Conservation (phyloP, 2,113 vertebrate genomes). For the Cynopterus brachyotis region DNA sequence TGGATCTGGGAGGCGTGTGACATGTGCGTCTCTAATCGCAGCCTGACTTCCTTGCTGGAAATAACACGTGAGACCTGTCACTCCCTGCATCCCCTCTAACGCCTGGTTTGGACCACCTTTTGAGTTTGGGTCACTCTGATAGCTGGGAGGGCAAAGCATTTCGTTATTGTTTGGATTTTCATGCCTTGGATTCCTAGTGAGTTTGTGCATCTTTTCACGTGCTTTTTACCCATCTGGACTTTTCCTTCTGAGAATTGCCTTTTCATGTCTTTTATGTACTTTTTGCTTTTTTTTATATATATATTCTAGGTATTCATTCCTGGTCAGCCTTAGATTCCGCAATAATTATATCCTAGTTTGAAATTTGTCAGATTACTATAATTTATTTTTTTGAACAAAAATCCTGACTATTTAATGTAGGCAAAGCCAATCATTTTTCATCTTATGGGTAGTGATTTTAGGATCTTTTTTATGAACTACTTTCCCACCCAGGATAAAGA, state of each 20-base stretch:
- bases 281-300: constrained; percentile 5
- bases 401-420: not conserved
- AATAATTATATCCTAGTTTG: not conserved
- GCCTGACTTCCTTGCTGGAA: not conserved
- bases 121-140: not conserved
- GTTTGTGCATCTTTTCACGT: not conserved
- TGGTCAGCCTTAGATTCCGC: not conserved
- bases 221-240: not conserved
- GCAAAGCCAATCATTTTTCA: not conserved
- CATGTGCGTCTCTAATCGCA: not conserved
- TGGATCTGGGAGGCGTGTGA: not conserved
- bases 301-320: not conserved
- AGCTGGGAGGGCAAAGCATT: not conserved
- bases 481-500: not conserved
- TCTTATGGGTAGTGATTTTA: not conserved
- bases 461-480: not conserved
- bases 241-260: not conserved
- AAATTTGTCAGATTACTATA: not conserved
- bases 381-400: not conserved
- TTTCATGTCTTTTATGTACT: not conserved
- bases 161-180: not conserved
- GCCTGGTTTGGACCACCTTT: not conserved
- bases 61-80: not conserved
- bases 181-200: not conserved
- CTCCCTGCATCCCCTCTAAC: not conserved